Percentiles rank a stretch among this genome's conserved stretches.
Evolutionary conservation across 1,140 invertebrate genomes (phyloP).

Genomic region (Nephotettix cincticeps): DNA sequence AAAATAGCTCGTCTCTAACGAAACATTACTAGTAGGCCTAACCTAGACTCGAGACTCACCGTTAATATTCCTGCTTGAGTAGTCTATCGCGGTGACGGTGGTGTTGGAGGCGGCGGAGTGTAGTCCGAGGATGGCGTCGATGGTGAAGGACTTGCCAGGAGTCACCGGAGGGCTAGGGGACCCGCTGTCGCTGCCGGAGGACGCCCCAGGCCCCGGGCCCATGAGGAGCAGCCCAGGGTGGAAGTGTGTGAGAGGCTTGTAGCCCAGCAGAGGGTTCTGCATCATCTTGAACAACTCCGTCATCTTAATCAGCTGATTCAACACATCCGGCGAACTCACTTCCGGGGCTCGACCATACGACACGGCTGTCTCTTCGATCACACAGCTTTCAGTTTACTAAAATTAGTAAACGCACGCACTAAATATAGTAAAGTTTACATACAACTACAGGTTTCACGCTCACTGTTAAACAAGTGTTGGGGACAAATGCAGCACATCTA

Average conservation of each 20-base stretch:
- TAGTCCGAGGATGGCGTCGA: slow-evolving; percentile 76
- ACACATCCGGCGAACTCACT: too few species aligned
- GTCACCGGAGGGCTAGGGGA: slow-evolving; percentile 29
- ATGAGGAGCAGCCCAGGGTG: slow-evolving; percentile 3
- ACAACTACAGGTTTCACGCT: too few species aligned
- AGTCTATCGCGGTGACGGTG: slow-evolving; percentile 27
- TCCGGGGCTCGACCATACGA: too few species aligned
- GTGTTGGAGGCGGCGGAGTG: slow-evolving; percentile 39
- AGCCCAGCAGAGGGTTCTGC: slow-evolving; percentile 18
- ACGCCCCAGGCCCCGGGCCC: background rate
- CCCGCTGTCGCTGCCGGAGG: slow-evolving; percentile 29
- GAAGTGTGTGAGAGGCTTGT: slow-evolving; percentile 16
- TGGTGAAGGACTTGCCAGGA: slow-evolving; percentile 67
- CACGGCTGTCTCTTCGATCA: too few species aligned
- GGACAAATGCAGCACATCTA: too few species aligned
- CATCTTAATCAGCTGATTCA: background rate
- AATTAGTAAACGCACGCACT: too few species aligned
- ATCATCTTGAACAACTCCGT: slow-evolving; percentile 24
- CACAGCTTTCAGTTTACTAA: too few species aligned
- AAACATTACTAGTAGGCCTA: too few species aligned
- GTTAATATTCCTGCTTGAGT: slow-evolving; percentile 21
- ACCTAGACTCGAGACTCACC: slow-evolving; percentile 6
- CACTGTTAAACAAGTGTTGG: too few species aligned
- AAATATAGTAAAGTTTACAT: too few species aligned
- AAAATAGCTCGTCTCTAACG: too few species aligned